These are phyloP conservation scores for Monopterus albus DNA, from an alignment of 2,113 vertebrate species.

Conservation along the genomic window DNA sequence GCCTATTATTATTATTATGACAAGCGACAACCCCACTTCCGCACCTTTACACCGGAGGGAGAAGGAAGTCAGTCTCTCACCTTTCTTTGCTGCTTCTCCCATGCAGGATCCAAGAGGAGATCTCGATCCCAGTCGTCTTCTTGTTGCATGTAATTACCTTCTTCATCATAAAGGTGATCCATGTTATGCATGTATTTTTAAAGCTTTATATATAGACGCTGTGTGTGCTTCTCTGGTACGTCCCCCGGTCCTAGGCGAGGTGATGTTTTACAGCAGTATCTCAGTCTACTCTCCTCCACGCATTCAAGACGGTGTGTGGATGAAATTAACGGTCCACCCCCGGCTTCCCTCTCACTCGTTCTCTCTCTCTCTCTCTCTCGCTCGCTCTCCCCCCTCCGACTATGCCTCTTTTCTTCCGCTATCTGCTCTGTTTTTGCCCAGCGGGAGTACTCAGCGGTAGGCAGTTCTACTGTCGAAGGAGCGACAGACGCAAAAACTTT, in stretches of 20 bases:
- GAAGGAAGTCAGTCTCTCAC: constrained; percentile 72
- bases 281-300: constrained; percentile 67
- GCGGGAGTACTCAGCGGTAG: constrained; percentile 49
- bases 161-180: constrained; percentile 90
- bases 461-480: constrained; percentile 60
- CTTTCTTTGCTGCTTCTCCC: constrained; percentile 99
- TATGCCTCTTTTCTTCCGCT: constrained; percentile 52
- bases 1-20: background rate
- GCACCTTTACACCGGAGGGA: constrained; percentile 48
- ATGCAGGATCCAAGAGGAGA: constrained; percentile 93
- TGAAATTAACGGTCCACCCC: constrained; percentile 76
- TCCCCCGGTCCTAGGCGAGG: constrained; percentile 57
- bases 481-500: constrained; percentile 78
- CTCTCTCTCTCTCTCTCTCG: constrained; percentile 36
- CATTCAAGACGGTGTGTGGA: constrained; percentile 72
- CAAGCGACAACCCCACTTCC: constrained; percentile 32
- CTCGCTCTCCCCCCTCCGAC: constrained; percentile 23
- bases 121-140: constrained; percentile 97
- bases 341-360: constrained; percentile 47
- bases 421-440: constrained; percentile 31
- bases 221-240: constrained; percentile 32
- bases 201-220: constrained; percentile 4
- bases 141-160: constrained; percentile 89
- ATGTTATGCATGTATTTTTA: constrained; percentile 68
- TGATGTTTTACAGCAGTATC: constrained; percentile 57